Base-by-base conservation (phyloP, 2,113 vertebrate genomes). In the Dissostichus mawsoni region DNA sequence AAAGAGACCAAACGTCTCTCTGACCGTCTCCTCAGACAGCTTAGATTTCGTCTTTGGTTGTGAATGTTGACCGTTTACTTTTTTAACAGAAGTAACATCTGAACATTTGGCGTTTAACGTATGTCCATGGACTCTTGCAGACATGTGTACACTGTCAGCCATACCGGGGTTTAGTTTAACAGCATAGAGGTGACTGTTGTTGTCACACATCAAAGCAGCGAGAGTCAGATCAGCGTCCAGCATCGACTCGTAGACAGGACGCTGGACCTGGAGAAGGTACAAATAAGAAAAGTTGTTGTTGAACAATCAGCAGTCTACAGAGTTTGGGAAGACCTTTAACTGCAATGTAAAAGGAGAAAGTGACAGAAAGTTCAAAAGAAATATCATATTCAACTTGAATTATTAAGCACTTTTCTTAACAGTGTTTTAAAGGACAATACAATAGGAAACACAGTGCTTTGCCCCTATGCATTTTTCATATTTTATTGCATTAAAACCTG, bases 221-320 rank as follows among this genome's bases (percentile, higher is more conserved):
- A 98, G 78, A 16, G 93, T 86, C 56, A 80, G 29, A 5, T 96
- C 95, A 66, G 95, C 90, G 68, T 98, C 97, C 51, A 98, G 92
- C 36, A 76, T 93, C 0, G 89, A 88, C 81, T 95, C 94, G 2
- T 85, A 86, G 11, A 98, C 80, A 0, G 95, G 96, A 70, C 97
- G 95, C 87, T 95, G 96, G 1, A 97, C 96, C 97, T 98, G 17
- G 3, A 72, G 52, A 64, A 68, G 9, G 41, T 16, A 82, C 23
- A 62, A 20, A 76, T 11, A 63, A 23, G 9, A 10, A 67, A 18
- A 62, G 8, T 44, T 47, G n/a, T 48, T 47, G n/a, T 23, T 69
- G n/a, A 57, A 51, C 16, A 67, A 16, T 4, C 1, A 67, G n/a
- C 12, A 23, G 17, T 50, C 36, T 74, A 0, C 8, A 69, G 45